Evolutionary conservation across 2,113 vertebrate genomes (phyloP).

Genomic region (Cryptotis parvus): DNA sequence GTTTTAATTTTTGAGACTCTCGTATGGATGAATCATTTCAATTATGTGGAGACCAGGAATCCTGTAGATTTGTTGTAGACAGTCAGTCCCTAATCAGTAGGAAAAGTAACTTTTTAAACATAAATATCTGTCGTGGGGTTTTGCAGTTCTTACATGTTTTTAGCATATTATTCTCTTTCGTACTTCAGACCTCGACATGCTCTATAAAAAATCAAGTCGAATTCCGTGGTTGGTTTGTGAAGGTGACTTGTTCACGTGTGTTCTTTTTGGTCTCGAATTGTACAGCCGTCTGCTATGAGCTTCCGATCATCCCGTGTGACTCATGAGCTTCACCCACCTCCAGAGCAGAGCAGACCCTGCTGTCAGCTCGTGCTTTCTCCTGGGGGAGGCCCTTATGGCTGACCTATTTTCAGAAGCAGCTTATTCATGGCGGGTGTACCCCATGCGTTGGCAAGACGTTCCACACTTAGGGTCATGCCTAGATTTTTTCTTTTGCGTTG

Average conservation of each 20-base stretch:
- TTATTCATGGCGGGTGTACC: not conserved
- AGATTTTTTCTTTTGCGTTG: slow-evolving; percentile 14
- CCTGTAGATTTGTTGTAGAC: slow-evolving; percentile 58
- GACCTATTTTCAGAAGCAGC: not conserved
- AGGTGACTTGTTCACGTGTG: slow-evolving; percentile 38
- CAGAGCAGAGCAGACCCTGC: not conserved
- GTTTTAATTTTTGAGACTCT: slow-evolving; percentile 55
- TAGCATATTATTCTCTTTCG: slow-evolving; percentile 67
- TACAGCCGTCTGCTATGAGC: not conserved
- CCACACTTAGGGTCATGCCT: not conserved
- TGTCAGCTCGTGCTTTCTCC: slow-evolving; percentile 26
- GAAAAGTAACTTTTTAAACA: not conserved
- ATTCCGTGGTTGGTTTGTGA: slow-evolving; percentile 46
- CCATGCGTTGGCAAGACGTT: not conserved
- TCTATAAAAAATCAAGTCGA: not conserved
- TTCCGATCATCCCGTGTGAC: not conserved
- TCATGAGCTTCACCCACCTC: not conserved
- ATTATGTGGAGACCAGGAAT: slow-evolving; percentile 61
- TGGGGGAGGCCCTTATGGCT: not conserved
- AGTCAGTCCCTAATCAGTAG: not conserved
- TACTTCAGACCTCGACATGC: slow-evolving; percentile 41
- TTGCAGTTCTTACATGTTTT: slow-evolving; percentile 64
- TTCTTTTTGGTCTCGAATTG: slow-evolving; percentile 29
- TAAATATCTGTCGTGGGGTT: not conserved
- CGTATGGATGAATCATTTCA: slow-evolving; percentile 53